phyloP scores from a whole-genome alignment of 2,797 vertebrate genomes.

The Distichodus sexfasciatus region DNA sequence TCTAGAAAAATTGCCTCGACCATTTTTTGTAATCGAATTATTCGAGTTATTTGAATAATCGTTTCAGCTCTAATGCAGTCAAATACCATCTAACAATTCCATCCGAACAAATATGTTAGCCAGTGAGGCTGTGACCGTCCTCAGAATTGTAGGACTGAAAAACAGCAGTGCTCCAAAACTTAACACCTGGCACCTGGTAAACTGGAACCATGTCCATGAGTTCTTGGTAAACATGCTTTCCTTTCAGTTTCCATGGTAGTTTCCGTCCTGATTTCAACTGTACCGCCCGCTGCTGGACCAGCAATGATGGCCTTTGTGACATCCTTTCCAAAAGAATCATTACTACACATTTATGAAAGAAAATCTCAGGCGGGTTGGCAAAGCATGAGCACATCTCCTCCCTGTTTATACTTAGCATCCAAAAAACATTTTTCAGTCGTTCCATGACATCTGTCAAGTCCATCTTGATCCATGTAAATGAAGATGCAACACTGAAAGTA shows the following conservation, averaged over 20 bases:
- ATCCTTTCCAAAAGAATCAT: background rate
- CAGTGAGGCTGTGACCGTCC: background rate
- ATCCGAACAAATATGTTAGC: background rate
- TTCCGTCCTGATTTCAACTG: conserved; percentile 10
- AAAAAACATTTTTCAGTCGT: background rate
- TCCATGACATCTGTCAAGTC: background rate
- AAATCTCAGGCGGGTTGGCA: background rate
- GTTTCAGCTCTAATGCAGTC: too few species aligned
- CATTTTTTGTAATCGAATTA: too few species aligned
- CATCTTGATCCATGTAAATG: conserved; percentile 20
- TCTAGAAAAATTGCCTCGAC: too few species aligned
- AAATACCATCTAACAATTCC: too few species aligned
- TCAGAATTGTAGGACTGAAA: background rate
- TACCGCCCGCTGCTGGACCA: background rate
- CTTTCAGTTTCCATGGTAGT: background rate
- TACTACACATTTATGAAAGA: conserved; percentile 37
- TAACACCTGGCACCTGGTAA: background rate
- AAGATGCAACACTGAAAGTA: background rate
- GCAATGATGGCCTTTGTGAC: background rate
- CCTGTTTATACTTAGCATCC: background rate
- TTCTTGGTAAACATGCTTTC: background rate
- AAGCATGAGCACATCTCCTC: background rate
- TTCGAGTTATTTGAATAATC: too few species aligned
- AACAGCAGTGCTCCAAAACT: too few species aligned
- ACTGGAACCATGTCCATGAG: too few species aligned